phyloP scores from a whole-genome alignment of 1,140 invertebrate species.

The Oedothorax gibbosus region DNA sequence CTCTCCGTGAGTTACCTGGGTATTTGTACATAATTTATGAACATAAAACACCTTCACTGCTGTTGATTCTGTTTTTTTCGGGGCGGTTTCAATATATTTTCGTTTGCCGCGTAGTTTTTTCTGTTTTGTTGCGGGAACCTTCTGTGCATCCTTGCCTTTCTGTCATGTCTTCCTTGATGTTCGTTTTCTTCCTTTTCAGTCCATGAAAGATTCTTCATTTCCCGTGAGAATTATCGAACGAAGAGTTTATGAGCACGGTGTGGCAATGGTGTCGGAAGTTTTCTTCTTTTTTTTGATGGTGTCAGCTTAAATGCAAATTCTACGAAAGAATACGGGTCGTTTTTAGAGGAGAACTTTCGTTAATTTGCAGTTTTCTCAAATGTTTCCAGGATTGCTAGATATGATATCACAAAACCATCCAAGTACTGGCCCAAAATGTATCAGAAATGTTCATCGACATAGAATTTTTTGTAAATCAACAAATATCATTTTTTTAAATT shows the following conservation, averaged over 20 bases:
- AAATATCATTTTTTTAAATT: too few relatives aligned
- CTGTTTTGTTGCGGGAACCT: background rate
- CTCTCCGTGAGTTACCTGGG: constrained; percentile 48
- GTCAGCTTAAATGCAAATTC: too few relatives aligned
- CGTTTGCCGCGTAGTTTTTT: background rate
- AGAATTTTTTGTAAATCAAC: too few relatives aligned
- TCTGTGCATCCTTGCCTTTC: background rate
- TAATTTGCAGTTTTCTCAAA: too few relatives aligned
- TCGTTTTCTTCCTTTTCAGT: constrained; percentile 25
- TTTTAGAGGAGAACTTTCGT: too few relatives aligned
- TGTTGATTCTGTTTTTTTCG: constrained; percentile 38
- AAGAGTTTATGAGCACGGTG: constrained; percentile 41
- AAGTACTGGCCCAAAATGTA: too few relatives aligned
- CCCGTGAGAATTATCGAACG: constrained; percentile 45
- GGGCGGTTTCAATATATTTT: constrained; percentile 53
- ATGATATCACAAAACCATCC: too few relatives aligned
- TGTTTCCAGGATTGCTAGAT: too few relatives aligned
- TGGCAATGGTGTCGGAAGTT: constrained; percentile 50
- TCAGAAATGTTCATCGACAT: too few relatives aligned
- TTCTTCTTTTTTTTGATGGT: background rate
- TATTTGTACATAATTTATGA: constrained; percentile 59
- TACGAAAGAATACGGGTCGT: too few relatives aligned
- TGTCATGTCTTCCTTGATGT: background rate
- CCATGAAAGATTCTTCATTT: constrained; percentile 45
- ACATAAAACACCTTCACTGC: constrained; percentile 55